These are phyloP conservation scores for Rhyzopertha dominica DNA, from an alignment of 1,140 invertebrate genomes.

Conservation along the genomic window DNA sequence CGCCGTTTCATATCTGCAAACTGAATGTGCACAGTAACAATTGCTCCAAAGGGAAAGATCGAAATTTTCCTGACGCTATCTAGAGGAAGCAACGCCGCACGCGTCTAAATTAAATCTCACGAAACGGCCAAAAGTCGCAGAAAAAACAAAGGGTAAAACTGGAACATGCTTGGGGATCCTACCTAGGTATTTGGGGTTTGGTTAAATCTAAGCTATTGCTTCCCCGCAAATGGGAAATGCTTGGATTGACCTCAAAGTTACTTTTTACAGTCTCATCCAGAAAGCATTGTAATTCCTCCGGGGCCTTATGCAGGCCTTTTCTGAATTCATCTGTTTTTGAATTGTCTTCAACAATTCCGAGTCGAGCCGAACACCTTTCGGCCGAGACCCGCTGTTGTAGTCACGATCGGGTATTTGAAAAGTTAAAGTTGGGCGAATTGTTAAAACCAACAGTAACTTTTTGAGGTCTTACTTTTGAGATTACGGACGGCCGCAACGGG, in stretches of 20 bases:
- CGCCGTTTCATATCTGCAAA: too few species aligned
- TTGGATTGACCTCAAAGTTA: conserved; percentile 47
- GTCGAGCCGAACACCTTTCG: conserved; percentile 18
- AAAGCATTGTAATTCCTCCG: conserved; percentile 43
- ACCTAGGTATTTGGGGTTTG: conserved; percentile 37
- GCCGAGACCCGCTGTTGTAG: too few species aligned
- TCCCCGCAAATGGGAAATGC: conserved; percentile 24
- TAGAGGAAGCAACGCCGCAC: too few species aligned
- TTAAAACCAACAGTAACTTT: conserved; percentile 47
- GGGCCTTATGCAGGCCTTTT: conserved; percentile 39
- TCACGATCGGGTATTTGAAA: conserved; percentile 4
- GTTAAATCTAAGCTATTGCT: conserved; percentile 16
- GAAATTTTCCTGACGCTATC: too few species aligned
- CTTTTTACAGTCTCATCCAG: conserved; percentile 46
- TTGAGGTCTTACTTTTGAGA: conserved; percentile 44
- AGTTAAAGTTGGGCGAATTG: conserved; percentile 40
- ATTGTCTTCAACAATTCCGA: conserved; percentile 42
- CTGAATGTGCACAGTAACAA: too few species aligned
- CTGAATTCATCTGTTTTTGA: conserved; percentile 42
- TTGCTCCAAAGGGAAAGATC: too few species aligned
- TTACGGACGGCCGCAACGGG: conserved; percentile 23
- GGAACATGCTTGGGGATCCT: conserved; percentile 35
- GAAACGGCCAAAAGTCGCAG: too few species aligned
- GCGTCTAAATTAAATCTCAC: too few species aligned
- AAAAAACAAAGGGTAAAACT: too few species aligned